Conservation (phyloP, 1,140 invertebrate species). For the Muscidifurax raptorellus region DNA sequence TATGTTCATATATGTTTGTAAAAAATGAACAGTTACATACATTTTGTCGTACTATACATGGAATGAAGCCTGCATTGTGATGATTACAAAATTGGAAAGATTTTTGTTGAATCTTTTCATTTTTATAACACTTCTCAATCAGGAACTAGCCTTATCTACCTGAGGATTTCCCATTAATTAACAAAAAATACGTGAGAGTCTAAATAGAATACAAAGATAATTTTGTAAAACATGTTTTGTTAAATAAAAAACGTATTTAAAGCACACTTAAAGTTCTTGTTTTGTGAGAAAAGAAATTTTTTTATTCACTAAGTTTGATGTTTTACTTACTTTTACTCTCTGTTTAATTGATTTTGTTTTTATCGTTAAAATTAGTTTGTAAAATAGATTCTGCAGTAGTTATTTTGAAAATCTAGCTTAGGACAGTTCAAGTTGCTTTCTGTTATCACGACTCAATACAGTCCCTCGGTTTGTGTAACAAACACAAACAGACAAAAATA, state of each 20-base stretch:
- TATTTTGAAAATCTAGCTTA: constrained; percentile 18
- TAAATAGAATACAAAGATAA: constrained; percentile 10
- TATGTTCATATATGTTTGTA: constrained; percentile 49
- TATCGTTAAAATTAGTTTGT: constrained; percentile 26
- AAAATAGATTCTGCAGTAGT: constrained; percentile 12
- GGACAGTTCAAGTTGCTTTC: constrained; percentile 41
- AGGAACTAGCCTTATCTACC: constrained; percentile 49
- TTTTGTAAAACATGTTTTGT: constrained; percentile 44
- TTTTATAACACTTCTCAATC: constrained; percentile 26
- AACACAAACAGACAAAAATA: neutral
- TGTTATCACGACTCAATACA: constrained; percentile 28
- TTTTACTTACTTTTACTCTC: neutral
- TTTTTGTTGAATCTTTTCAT: constrained; percentile 25
- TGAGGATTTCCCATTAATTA: constrained; percentile 33
- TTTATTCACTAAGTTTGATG: constrained; percentile 14
- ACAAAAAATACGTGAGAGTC: constrained; percentile 19
- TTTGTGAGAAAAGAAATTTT: constrained; percentile 31
- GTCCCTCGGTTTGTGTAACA: constrained; percentile 31
- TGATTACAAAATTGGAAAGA: constrained; percentile 35
- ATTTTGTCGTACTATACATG: constrained; percentile 55
- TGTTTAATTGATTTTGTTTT: constrained; percentile 30
- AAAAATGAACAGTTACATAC: constrained; percentile 42
- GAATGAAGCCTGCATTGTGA: constrained; percentile 59
- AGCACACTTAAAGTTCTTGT: neutral
- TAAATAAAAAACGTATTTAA: constrained; percentile 36